Evolutionary conservation across 1,140 invertebrate species (phyloP), one percentile per base, ranked within the genome.

Genomic region (Drosophila lacertosa): DNA sequence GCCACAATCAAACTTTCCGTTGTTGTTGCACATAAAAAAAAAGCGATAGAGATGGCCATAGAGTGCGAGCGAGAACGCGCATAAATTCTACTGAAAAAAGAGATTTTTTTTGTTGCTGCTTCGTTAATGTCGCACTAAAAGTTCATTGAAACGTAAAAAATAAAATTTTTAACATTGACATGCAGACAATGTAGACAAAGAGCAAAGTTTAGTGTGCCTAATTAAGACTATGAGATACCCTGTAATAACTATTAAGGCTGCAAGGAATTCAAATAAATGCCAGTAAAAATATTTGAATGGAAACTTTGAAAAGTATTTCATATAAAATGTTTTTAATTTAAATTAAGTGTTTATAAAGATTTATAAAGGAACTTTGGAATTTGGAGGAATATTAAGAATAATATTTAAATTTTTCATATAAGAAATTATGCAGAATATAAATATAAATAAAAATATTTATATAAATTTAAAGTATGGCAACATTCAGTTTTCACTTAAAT

Each of bases 51-150:
- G 26, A 48, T 3, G 11, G 39, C 13, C 10, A 40, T 7, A 18
- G 16, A 18, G 7, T 3, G 2, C 51, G 55, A 15, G 3, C 45
- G 26, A 32, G 15, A 51, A 13, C 37, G 40, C 40, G 29, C 22
- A 10, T 57, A 74, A 26, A 58, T 54, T 39, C n/a, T 26, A n/a
- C 2, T 33, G 22, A 7, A 55, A 26, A 51, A 58, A 3, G 44
- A 16, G 42, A 47, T 48, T 57, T 59, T 33, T 50, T 71, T 67
- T 33, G 29, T 66, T 35, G 44, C 7, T 18, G 48, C 29, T 59
- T 65, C 71, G 58, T 77, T 65, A 77, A 77, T 74, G 72, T 71
- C 50, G 55, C 72, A 74, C 66, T 75, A 77, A 77, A 77, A 75
- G 71, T 66, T 74, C 66, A 77, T 63, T 74, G 66, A 77, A 74